Percentiles rank a stretch among this genome's conserved stretches.
phyloP scores from a whole-genome alignment of 2,797 vertebrate genomes.

The Tiaroga cobitis region DNA sequence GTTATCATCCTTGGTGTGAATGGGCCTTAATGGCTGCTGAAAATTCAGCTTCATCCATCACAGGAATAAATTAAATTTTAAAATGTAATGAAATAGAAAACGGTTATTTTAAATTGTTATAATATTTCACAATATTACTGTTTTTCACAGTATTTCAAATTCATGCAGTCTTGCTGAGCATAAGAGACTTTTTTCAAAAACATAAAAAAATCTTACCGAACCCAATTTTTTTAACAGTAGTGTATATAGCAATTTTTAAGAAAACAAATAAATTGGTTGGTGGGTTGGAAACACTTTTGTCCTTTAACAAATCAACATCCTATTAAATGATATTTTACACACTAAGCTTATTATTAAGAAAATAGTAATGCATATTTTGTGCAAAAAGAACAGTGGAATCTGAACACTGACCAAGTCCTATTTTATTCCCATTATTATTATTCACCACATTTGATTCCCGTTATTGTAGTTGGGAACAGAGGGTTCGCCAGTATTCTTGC shows the following conservation, averaged over 20 bases:
- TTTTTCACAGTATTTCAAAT: background rate
- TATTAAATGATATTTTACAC: background rate
- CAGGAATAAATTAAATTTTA: background rate
- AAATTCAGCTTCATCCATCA: background rate
- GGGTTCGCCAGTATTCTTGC: slow-evolving; percentile 39
- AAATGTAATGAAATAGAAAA: background rate
- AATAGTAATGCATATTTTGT: slow-evolving; percentile 17
- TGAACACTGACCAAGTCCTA: slow-evolving; percentile 23
- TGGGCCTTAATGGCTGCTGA: background rate
- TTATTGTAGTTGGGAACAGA: slow-evolving; percentile 22
- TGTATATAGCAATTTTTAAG: background rate
- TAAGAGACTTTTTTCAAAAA: background rate
- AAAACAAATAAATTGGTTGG: background rate
- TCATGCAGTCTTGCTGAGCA: background rate
- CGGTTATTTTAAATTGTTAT: background rate
- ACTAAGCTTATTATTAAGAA: background rate
- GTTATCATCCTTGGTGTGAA: background rate
- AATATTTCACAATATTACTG: background rate
- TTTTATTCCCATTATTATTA: slow-evolving; percentile 38
- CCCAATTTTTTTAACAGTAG: background rate
- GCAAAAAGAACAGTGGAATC: background rate
- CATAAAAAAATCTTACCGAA: background rate
- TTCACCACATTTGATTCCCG: slow-evolving; percentile 39
- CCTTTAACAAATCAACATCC: background rate
- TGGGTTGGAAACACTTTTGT: background rate